Base-by-base conservation (phyloP, 1,140 invertebrate genomes). In the Eubasilissa regina region DNA sequence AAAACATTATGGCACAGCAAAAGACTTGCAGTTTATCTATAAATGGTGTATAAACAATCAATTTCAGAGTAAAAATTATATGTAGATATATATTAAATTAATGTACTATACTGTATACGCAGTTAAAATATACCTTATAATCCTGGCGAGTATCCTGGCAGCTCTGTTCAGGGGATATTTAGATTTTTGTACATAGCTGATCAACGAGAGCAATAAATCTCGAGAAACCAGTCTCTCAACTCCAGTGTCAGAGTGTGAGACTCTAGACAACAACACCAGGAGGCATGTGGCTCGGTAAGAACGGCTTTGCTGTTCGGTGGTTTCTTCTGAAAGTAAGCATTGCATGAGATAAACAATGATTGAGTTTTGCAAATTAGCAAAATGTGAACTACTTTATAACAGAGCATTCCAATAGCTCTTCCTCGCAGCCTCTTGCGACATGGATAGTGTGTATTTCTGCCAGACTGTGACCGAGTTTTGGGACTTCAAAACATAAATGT, bases 151-250 rank as follows among this genome's bases (percentile, higher is more conserved):
- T 75, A 88, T 88, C 15, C 85, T 84, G 8, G 87, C 86, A 6
- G 89, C 89, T 72, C 87, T 78, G 77, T 87, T 87, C 76, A 87
- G 64, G 19, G 88, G 86, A 58, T 86, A 78, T 81, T 86, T 86
- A 84, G 85, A 85, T 80, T 85, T 81, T 83, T 87, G 83, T 47
- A 89, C 84, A 78, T 89, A 87, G 64, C 89, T 85, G 12, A 89
- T 75, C 8, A 89, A 70, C 0, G 86, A 85, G 51, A 87, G 84
- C 4, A 89, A 79, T 44, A 87, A 87, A 11, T 88, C 86, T 10
- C 19, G 17, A 6, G 81, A 75, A 0, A 74, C 48, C 17, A 81
- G 51, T 19, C 62, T 81, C 75, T 47, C 70, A 13, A 80, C 43
- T 11, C 19, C 19, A 1, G 77, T 64, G 4, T 78, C 68, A 11